Conservation (phyloP, 1,140 invertebrate species). For the Plectrocnemia conspersa region DNA sequence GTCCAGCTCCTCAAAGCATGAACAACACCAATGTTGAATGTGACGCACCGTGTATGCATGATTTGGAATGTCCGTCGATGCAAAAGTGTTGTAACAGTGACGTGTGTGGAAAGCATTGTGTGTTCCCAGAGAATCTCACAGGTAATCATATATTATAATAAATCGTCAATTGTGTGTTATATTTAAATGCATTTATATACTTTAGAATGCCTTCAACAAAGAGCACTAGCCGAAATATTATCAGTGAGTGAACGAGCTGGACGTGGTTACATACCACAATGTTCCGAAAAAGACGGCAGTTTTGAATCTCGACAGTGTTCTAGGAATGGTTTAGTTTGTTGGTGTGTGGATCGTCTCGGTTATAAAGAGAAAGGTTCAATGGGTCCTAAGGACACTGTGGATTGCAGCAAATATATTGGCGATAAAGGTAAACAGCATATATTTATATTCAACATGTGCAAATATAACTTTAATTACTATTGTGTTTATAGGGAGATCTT, state of each 20-base stretch:
- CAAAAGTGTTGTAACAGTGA: slow-evolving; percentile 75
- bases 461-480: slow-evolving; percentile 38
- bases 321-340: slow-evolving; percentile 77
- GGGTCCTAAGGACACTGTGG: slow-evolving; percentile 66
- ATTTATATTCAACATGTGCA: background rate
- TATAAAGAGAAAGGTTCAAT: slow-evolving; percentile 72
- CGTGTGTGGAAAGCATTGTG: slow-evolving; percentile 63
- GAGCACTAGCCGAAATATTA: slow-evolving; percentile 69
- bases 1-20: slow-evolving; percentile 50
- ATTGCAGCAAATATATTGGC: slow-evolving; percentile 50
- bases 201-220: slow-evolving; percentile 66
- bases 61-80: slow-evolving; percentile 72
- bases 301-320: slow-evolving; percentile 73
- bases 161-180: background rate
- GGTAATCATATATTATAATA: slow-evolving; percentile 38
- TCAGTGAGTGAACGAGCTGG: slow-evolving; percentile 72
- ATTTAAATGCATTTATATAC: slow-evolving; percentile 19
- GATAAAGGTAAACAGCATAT: slow-evolving; percentile 23
- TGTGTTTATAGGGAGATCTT: slow-evolving; percentile 38
- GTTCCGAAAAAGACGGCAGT: slow-evolving; percentile 60
- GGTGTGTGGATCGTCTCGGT: slow-evolving; percentile 76
- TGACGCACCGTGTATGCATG: slow-evolving; percentile 63
- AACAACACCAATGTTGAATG: slow-evolving; percentile 50
- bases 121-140: slow-evolving; percentile 64
- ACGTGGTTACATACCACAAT: slow-evolving; percentile 78